Conservation (phyloP, 1,140 invertebrate species). For the Diorhabda sublineata region DNA sequence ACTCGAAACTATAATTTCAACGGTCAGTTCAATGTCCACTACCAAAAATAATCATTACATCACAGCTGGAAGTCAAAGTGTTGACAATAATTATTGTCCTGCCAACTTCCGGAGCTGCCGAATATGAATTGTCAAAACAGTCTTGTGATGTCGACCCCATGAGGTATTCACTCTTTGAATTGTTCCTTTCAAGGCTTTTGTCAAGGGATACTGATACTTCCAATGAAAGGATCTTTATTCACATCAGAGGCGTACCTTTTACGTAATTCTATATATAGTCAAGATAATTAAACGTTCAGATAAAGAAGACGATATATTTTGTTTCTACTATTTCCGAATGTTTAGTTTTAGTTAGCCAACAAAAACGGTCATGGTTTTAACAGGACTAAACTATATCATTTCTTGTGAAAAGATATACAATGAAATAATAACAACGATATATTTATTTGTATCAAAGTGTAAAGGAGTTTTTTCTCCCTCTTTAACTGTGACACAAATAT, state of each 20-base stretch:
- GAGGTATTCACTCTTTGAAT: constrained; percentile 24
- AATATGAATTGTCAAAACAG: constrained; percentile 28
- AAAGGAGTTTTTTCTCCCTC: no score
- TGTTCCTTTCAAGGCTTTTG: constrained; percentile 2
- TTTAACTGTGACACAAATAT: no score
- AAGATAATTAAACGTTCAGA: no score
- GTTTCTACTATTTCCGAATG: no score
- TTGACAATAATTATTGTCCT: constrained; percentile 31
- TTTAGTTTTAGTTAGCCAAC: no score
- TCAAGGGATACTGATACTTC: neutral
- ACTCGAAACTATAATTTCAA: constrained; percentile 14
- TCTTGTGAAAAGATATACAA: no score
- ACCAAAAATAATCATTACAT: constrained; percentile 31
- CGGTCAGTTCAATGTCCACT: constrained; percentile 22
- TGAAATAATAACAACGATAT: no score
- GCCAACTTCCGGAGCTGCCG: constrained; percentile 21
- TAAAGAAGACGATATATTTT: no score
- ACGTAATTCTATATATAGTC: no score
- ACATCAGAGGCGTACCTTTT: neutral
- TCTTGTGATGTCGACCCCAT: constrained; percentile 16
- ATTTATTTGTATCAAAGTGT: no score
- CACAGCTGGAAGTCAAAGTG: constrained; percentile 31
- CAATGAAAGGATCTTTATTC: neutral
- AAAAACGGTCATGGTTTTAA: no score
- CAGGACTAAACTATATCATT: no score